phyloP scores from a whole-genome alignment of 2,113 vertebrate species.

The Anthoscopus minutus region DNA sequence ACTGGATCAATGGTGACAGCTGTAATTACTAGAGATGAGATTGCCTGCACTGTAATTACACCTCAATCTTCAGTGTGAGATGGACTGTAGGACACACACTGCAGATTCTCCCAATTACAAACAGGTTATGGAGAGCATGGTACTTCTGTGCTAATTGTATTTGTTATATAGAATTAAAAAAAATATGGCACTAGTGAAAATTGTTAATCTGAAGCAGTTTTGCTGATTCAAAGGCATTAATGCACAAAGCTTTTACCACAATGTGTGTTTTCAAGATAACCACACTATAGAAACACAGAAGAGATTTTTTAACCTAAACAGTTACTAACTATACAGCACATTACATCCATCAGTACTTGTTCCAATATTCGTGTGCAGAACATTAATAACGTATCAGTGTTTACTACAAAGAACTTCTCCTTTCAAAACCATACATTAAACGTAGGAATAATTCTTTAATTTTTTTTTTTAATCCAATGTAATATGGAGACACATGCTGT shows the following conservation, averaged over 20 bases:
- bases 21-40: constrained; percentile 81
- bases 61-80: constrained; percentile 65
- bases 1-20: constrained; percentile 78
- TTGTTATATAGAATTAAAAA: constrained; percentile 39
- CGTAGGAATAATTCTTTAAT: neutral
- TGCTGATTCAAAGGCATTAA: constrained; percentile 46
- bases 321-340: neutral
- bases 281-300: neutral
- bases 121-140: constrained; percentile 39
- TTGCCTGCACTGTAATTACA: constrained; percentile 77
- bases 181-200: constrained; percentile 42
- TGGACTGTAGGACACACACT: constrained; percentile 62
- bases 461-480: neutral
- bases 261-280: constrained; percentile 27
- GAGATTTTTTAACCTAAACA: neutral
- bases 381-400: constrained; percentile 28
- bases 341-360: neutral
- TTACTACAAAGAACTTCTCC: neutral
- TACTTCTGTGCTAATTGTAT: constrained; percentile 61
- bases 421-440: constrained; percentile 6
- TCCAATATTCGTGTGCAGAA: neutral
- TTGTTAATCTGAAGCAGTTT: constrained; percentile 54
- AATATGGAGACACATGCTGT: neutral
- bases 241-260: constrained; percentile 20
- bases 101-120: constrained; percentile 59